Base-by-base conservation (phyloP, 2,113 vertebrate genomes). In the Ctenodactylus gundi region DNA sequence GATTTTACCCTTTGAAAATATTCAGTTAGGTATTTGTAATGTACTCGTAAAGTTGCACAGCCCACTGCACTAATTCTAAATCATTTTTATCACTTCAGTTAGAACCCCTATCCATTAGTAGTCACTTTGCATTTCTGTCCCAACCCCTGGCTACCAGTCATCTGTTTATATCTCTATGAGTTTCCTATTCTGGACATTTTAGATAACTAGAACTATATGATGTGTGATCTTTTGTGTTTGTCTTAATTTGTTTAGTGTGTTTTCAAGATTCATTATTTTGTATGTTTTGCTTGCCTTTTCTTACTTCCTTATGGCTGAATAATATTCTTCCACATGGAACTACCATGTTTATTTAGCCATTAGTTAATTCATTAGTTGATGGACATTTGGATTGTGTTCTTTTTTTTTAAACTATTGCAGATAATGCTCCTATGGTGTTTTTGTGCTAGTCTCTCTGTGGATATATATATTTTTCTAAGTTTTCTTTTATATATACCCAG, bases 61-160 rank as follows among this genome's bases (percentile, higher is more conserved):
- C 58, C n/a, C 34, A 67, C 41, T 46, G 3, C 72, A n/a, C 15
- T 57, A 87, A 65, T 64, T 84, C 9, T 27, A 68, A 41, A 80
- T 82, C 34, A 78, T 92, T 92, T 95, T 87, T 80, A 46, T 87
- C 51, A 78, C 31, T 89, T 95, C 9, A 39, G 29, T 82, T 82
- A 64, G 39, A 76, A 92, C 41, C 70, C 1, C 3, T 85, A 65
- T 27, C 27, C 60, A n/a, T 85, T 58, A 77, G 14, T 29, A 81
- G 34, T 57, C 81, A 34, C 21, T 80, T 21, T 36, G 34, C 49
- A 20, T 31, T 70, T 55, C 36, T 31, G 6, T 7, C 34, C 17
- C 21, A 49, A 34, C 11, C 7, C 49, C 44, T 17, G 46, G 23
- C 46, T 46, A 3, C 53, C 10, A n/a, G n/a, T 82, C 46, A 29